Conservation (phyloP, 2,888 invertebrate genomes). For the Lottia scabra region DNA sequence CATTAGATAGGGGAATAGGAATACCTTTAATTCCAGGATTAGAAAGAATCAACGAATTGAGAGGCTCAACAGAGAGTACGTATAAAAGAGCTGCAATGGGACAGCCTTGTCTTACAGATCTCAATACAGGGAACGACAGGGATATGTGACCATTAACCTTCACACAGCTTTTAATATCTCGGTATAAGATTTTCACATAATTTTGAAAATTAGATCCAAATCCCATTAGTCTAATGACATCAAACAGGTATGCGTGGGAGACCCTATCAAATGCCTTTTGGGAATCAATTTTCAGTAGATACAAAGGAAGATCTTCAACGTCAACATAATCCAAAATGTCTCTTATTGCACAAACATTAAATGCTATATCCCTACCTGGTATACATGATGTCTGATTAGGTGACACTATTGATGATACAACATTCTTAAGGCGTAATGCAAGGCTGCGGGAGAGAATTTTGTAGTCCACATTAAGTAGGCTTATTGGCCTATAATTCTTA, state of each 20-base stretch:
- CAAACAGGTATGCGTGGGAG: constrained; percentile 32
- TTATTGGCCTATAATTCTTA: no score
- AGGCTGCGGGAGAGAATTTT: constrained; percentile 34
- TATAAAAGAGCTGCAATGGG: neutral
- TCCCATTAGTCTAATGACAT: constrained; percentile 32
- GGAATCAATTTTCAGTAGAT: constrained; percentile 42
- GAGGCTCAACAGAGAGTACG: neutral
- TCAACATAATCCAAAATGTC: constrained; percentile 36
- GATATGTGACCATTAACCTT: constrained; percentile 35
- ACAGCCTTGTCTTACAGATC: neutral
- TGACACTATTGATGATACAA: constrained; percentile 29
- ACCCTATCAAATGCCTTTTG: constrained; percentile 45
- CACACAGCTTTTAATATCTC: constrained; percentile 29
- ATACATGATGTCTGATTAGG: constrained; percentile 38
- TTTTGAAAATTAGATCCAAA: constrained; percentile 34
- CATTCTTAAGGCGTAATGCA: constrained; percentile 26
- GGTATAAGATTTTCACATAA: constrained; percentile 38
- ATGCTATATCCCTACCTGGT: constrained; percentile 36
- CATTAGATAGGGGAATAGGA: neutral
- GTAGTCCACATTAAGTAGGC: no score
- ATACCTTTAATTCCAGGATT: neutral
- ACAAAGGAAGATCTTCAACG: constrained; percentile 30
- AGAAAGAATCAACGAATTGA: neutral
- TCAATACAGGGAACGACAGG: constrained; percentile 7
- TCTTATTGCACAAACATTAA: constrained; percentile 36